Percentiles rank a stretch among this genome's conserved stretches.
These are phyloP conservation scores for Callopanchax toddi DNA, from an alignment of 2,113 vertebrate genomes.

Conservation along the genomic window DNA sequence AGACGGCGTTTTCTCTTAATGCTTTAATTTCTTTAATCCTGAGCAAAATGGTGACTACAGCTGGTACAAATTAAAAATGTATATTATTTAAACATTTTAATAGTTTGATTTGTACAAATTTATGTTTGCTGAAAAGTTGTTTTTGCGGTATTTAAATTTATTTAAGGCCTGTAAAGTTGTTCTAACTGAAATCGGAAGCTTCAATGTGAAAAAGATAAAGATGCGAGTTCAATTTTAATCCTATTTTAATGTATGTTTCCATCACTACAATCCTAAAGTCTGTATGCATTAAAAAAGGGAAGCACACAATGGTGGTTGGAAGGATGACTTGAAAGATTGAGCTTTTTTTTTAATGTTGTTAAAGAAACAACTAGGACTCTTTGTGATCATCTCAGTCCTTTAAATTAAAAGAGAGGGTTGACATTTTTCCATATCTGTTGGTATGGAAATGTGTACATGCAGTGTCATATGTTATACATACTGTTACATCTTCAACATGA, in stretches of 20 bases:
- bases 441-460: constrained; percentile 61
- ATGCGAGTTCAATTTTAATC: not conserved
- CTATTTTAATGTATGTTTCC: constrained; percentile 40
- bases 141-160: constrained; percentile 47
- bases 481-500: constrained; percentile 42
- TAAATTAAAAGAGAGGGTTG: constrained; percentile 16
- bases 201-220: not conserved
- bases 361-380: constrained; percentile 15
- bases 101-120: constrained; percentile 38
- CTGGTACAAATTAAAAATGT: constrained; percentile 17
- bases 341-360: constrained; percentile 31
- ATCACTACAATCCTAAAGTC: constrained; percentile 14
- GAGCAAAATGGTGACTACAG: constrained; percentile 2
- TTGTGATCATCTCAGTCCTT: constrained; percentile 36
- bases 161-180: constrained; percentile 32
- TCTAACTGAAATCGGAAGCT: not conserved
- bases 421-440: constrained; percentile 51
- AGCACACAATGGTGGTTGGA: constrained; percentile 8
- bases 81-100: constrained; percentile 77
- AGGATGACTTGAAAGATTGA: not conserved
- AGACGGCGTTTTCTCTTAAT: constrained; percentile 1
- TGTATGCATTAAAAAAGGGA: constrained; percentile 51
- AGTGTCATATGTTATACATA: constrained; percentile 72
- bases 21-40: constrained; percentile 19
- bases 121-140: constrained; percentile 4